Base-by-base conservation (phyloP, 92 coral and sea anemone species). In the Heteractis magnifica region DNA sequence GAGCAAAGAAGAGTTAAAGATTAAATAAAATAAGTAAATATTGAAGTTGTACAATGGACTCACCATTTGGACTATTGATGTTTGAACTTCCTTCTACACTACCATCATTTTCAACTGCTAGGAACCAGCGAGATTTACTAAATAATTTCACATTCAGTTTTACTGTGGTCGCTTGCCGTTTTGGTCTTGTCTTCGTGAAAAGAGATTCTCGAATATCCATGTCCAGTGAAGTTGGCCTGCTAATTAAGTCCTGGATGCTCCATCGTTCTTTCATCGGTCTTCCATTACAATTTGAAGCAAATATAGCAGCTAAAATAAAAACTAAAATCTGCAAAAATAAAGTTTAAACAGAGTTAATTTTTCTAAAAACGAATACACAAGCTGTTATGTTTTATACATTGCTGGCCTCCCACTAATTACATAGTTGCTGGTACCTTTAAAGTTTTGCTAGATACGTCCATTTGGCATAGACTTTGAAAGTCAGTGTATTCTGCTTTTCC, bases 91-190 rank as follows among this genome's bases (percentile, higher is more conserved):
- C 90, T 52, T 34, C 44, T 0, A 83, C 84, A 10, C n/a, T 60
- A 5, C 90, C 90, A 34, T 87, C 75, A n/a, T 78, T 74, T 16
- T 87, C 62, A 5, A 87, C 26, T 8, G 80, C 73, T 52, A 87
- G 64, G 49, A 83, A 87, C 90, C 90, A 87, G 8, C 84, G 75
- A 78, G 72, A 77, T 72, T 77, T 87, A 58, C 87, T 64, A 49
- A 60, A 75, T 26, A 87, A 60, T 76, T 76, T 87, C 9, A 83
- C 58, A 51, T 76, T 53, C 6, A 51, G 44, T 11, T 15, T 34
- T 12, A 53, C 15, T 0, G 56, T 76, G 9, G 73, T 21, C 5
- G 49, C 73, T 68, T 68, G 73, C 4, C 73, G 20, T 68, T 68
- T 68, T 26, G 73, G 73, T 68, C 73, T 68, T 13, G 49, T 23